Conservation (phyloP, 2,113 vertebrate species). For the Pteropus alecto region DNA sequence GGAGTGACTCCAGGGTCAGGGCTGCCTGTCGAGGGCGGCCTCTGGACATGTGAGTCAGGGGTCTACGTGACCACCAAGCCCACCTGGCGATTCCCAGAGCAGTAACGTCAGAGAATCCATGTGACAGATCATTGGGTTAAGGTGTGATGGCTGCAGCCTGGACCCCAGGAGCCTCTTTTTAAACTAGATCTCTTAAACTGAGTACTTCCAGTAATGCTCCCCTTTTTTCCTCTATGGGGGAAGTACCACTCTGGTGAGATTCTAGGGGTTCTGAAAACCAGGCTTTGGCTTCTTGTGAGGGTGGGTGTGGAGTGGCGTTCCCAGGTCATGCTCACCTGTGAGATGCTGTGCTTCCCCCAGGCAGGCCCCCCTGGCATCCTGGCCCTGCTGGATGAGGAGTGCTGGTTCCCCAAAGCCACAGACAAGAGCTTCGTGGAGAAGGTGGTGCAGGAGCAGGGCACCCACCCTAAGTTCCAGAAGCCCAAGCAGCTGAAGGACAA, state of each 20-base stretch:
- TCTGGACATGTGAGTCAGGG: rapidly evolving
- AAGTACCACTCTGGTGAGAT: not conserved
- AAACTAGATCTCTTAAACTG: not conserved
- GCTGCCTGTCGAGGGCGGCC: not conserved
- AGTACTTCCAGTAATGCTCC: not conserved
- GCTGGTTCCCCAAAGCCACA: slow-evolving; percentile 99
- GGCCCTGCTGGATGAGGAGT: slow-evolving; percentile 97
- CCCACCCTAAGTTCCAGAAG: slow-evolving; percentile 96
- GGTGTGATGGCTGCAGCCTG: not conserved
- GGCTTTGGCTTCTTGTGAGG: not conserved
- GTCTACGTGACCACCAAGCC: not conserved
- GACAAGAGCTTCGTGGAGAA: slow-evolving; percentile 99
- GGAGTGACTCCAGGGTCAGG: not conserved
- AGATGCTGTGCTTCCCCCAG: slow-evolving; percentile 74
- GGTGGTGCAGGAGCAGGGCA: slow-evolving; percentile 96
- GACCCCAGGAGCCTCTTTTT: not conserved
- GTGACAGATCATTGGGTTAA: rapidly evolving
- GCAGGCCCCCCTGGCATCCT: slow-evolving; percentile 96
- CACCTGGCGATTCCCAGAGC: not conserved
- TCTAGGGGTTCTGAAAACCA: not conserved
- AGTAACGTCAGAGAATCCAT: rapidly evolving
- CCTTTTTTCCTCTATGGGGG: not conserved
- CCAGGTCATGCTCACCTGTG: not conserved
- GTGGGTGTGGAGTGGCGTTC: rapidly evolving
- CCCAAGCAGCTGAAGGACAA: slow-evolving; percentile 99